A percentile compares a stretch with the other conserved stretches of the same genome.
Conservation (phyloP, 1,140 invertebrate species). For the Danaus plexippus region DNA sequence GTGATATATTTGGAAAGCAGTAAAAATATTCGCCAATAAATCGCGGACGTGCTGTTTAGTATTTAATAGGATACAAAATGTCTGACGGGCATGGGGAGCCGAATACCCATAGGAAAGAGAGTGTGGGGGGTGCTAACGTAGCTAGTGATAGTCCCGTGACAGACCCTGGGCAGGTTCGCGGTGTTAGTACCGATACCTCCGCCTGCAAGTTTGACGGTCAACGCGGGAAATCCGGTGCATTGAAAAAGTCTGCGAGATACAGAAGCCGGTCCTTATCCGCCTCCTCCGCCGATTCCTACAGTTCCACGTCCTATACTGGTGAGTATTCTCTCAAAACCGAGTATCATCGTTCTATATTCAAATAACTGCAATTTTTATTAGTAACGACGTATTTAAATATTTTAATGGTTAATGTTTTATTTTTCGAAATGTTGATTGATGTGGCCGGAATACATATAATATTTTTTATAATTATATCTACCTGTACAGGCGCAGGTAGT, state of each 20-base stretch:
- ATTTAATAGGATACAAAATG: constrained; percentile 32
- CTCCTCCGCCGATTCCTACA: constrained; percentile 95
- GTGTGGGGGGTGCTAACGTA: constrained; percentile 47
- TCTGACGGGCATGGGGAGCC: constrained; percentile 54
- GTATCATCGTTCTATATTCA: constrained; percentile 13
- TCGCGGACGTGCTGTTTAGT: constrained; percentile 6
- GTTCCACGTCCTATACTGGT: constrained; percentile 77
- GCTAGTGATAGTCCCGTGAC: constrained; percentile 63
- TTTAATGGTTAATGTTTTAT: too few species aligned
- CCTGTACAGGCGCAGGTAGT: too few species aligned
- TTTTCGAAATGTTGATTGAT: too few species aligned
- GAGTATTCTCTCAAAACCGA: constrained; percentile 29
- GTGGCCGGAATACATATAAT: too few species aligned
- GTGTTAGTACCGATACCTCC: constrained; percentile 38
- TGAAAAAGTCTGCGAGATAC: constrained; percentile 89
- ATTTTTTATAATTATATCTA: too few species aligned
- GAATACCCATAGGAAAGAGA: constrained; percentile 49
- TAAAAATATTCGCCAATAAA: too few species aligned
- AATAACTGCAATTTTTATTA: background rate
- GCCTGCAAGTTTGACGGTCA: constrained; percentile 56
- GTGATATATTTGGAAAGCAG: too few species aligned
- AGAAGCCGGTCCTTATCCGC: constrained; percentile 90
- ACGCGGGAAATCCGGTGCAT: constrained; percentile 75
- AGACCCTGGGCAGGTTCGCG: constrained; percentile 58
- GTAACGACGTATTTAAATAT: background rate